Conservation (phyloP, 2,113 vertebrate species). For the Ammodramus savannarum region DNA sequence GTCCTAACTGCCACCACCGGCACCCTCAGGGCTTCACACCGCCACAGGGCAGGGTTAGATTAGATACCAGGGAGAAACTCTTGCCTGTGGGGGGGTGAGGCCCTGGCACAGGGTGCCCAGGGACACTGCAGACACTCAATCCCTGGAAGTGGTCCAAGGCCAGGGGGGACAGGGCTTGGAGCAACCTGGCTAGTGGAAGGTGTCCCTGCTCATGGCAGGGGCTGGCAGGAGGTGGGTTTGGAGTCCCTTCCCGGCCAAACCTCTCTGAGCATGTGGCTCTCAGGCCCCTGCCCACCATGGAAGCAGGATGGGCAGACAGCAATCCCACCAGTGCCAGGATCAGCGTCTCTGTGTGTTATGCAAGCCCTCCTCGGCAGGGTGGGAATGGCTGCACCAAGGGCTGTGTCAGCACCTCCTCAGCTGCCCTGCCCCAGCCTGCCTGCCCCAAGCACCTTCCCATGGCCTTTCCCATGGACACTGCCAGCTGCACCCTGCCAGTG, state of each 20-base stretch:
- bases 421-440: background rate
- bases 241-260: background rate
- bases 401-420: background rate
- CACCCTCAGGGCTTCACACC: background rate
- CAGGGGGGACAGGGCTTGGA: background rate
- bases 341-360: accelerated
- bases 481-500: background rate
- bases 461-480: background rate
- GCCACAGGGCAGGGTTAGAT: background rate
- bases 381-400: background rate
- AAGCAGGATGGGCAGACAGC: background rate
- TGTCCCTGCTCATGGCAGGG: background rate
- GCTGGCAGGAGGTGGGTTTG: no score
- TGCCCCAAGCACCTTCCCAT: background rate
- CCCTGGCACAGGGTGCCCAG: background rate
- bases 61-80: background rate
- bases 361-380: background rate
- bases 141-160: background rate
- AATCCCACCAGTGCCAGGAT: background rate
- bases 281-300: background rate
- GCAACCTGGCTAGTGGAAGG: background rate
- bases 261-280: background rate
- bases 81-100: background rate
- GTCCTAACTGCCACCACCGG: accelerated
- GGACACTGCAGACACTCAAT: background rate